phyloP scores from a whole-genome alignment of 2,113 vertebrate genomes.

The Sturnus vulgaris region DNA sequence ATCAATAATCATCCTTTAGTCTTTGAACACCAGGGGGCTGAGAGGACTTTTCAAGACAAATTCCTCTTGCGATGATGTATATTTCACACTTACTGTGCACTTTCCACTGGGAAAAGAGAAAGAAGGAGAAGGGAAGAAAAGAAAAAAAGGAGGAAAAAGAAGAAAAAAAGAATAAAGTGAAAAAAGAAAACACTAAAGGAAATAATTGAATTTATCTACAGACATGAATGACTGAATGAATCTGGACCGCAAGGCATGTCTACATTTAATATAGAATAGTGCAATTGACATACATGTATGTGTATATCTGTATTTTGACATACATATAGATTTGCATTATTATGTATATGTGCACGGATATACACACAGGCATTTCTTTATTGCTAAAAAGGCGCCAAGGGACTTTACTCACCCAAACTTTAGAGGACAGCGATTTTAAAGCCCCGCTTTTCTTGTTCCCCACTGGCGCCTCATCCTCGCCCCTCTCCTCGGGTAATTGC shows the following conservation, averaged over 20 bases:
- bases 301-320: not conserved
- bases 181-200: not conserved
- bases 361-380: not conserved
- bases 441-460: not conserved
- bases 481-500: not conserved
- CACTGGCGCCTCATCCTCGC: not conserved
- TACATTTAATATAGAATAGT: not conserved
- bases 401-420: not conserved
- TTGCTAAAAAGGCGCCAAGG: not conserved
- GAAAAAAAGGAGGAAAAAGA: accelerated
- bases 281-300: not conserved
- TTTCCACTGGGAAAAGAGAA: not conserved
- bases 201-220: not conserved
- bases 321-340: not conserved
- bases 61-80: slow-evolving; percentile 45
- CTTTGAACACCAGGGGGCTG: slow-evolving; percentile 45
- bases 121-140: not conserved
- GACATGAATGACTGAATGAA: not conserved
- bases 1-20: not conserved
- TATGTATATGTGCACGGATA: not conserved
- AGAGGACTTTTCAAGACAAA: slow-evolving; percentile 57
- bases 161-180: accelerated
- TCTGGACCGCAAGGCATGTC: not conserved
- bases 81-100: slow-evolving; percentile 62
- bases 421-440: not conserved